phyloP scores from a whole-genome alignment of 1,140 invertebrate genomes.

The Drosophila pruinosa region DNA sequence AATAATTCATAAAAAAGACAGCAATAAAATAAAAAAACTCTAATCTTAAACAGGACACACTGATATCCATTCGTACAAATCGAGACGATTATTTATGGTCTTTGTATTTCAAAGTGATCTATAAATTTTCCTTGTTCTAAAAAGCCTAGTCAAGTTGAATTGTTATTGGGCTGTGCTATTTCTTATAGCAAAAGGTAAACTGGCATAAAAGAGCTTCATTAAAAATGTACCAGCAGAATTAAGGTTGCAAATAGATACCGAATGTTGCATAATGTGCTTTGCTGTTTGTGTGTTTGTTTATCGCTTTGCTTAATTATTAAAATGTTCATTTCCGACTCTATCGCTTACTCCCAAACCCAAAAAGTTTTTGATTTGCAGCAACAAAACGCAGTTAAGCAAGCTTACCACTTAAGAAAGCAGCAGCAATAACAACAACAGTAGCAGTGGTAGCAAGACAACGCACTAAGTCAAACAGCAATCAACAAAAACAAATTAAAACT shows the following conservation, averaged over 20 bases:
- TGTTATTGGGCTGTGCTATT: no score
- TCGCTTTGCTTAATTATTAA: background rate
- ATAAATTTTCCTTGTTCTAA: no score
- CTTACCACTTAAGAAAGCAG: slow-evolving; percentile 11
- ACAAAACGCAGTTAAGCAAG: slow-evolving; percentile 14
- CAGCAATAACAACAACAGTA: slow-evolving; percentile 2
- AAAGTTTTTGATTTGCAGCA: slow-evolving; percentile 26
- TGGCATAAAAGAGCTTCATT: no score
- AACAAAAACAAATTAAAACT: slow-evolving; percentile 44
- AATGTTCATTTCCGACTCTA: slow-evolving; percentile 7
- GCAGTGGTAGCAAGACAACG: slow-evolving; percentile 6
- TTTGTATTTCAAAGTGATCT: no score
- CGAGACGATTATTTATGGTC: no score
- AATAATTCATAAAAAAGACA: no score
- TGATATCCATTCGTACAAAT: no score
- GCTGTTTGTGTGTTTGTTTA: background rate
- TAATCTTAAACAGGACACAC: no score
- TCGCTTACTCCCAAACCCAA: background rate
- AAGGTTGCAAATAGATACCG: background rate
- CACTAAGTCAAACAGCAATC: slow-evolving; percentile 41
- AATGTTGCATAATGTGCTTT: background rate
- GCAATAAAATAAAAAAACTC: no score
- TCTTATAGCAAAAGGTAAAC: no score
- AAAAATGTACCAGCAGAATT: no score
- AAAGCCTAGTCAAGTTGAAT: no score